These are phyloP conservation scores for Uromys caudimaculatus DNA, from an alignment of 2,797 vertebrate genomes.

Conservation along the genomic window DNA sequence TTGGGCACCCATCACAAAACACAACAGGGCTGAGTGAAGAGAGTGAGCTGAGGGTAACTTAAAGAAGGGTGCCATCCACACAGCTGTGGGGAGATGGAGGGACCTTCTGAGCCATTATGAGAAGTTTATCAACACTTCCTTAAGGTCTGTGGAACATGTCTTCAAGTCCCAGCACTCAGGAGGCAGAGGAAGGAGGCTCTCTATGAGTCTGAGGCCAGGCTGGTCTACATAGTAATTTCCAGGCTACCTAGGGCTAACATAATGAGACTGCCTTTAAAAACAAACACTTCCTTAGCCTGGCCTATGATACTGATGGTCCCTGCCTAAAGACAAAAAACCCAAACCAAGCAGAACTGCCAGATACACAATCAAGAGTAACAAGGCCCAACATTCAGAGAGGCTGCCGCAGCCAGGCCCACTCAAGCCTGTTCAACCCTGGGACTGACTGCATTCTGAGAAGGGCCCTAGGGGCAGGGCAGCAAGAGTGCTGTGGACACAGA, in stretches of 20 bases:
- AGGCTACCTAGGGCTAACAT: not conserved
- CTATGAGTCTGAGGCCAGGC: not conserved
- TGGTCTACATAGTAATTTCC: not conserved
- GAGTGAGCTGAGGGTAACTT: not conserved
- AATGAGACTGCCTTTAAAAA: not conserved
- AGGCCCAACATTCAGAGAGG: not conserved
- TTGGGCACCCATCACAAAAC: not conserved
- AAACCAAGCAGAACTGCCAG: not conserved
- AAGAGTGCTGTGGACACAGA: not conserved
- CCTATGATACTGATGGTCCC: not conserved
- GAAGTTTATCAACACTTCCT: not conserved
- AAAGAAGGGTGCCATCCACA: not conserved
- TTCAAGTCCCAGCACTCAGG: not conserved
- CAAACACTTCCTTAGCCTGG: not conserved
- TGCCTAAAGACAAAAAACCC: not conserved
- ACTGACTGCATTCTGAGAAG: not conserved
- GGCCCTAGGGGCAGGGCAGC: not conserved
- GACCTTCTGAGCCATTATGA: not conserved
- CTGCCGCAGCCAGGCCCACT: not conserved
- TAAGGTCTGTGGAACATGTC: not conserved
- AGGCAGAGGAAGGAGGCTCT: not conserved
- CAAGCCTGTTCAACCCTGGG: not conserved
- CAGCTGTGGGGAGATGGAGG: not conserved
- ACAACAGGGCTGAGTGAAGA: not conserved
- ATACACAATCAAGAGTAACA: not conserved